These are phyloP conservation scores for Myotis yumanensis DNA, from an alignment of 2,113 vertebrate genomes.

Conservation along the genomic window DNA sequence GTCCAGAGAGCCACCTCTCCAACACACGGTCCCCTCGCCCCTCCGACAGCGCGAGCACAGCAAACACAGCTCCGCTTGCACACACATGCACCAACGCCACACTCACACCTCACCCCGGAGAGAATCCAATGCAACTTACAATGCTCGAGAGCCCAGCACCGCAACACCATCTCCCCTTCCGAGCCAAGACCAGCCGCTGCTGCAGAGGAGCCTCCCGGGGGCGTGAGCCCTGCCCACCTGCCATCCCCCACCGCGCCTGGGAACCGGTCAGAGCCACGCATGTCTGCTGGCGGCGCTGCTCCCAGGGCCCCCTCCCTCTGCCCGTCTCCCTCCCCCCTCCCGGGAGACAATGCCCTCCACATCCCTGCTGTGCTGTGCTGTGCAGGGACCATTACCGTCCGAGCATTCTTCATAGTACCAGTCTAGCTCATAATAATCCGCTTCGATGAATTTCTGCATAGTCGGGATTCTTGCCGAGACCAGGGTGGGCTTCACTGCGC, in stretches of 20 bases:
- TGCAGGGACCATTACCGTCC: constrained; percentile 90
- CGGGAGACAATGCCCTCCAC: constrained; percentile 54
- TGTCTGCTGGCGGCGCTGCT: neutral
- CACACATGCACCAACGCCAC: neutral
- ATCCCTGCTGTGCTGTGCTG: neutral
- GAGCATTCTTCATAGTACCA: constrained; percentile 99
- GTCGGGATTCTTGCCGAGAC: constrained; percentile 86
- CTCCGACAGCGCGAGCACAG: neutral
- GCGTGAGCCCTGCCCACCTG: constrained; percentile 61
- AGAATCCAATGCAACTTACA: neutral
- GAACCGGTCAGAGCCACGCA: constrained; percentile 1
- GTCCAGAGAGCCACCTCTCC: neutral
- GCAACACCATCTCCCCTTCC: neutral
- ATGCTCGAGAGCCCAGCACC: neutral
- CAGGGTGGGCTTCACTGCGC: constrained; percentile 74
- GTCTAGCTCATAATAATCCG: constrained; percentile 98
- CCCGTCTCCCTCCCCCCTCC: neutral
- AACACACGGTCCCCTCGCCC: neutral
- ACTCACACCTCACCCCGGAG: neutral
- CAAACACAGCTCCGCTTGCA: neutral
- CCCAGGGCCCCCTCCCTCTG: constrained; percentile 38
- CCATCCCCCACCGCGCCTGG: neutral
- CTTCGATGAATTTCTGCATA: constrained; percentile 99
- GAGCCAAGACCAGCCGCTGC: neutral
- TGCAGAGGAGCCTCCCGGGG: constrained; percentile 61